These are phyloP conservation scores for Colletes collaris DNA, from an alignment of 2,888 invertebrate genomes.

Conservation along the genomic window DNA sequence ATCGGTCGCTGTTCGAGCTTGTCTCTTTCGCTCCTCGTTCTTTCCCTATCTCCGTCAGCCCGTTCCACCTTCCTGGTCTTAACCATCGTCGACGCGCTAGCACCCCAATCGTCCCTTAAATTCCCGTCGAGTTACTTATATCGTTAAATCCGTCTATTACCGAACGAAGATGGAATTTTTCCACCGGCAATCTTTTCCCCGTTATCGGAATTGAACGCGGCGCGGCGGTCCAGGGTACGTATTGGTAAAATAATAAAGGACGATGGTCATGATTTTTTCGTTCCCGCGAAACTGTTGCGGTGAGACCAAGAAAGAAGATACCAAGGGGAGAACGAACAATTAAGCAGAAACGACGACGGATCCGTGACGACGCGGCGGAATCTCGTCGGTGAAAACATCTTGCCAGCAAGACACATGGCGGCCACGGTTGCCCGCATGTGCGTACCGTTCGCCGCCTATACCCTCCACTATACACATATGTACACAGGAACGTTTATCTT, in stretches of 20 bases:
- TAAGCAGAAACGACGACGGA: conserved; percentile 64
- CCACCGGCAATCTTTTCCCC: neutral
- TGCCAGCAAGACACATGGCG: conserved; percentile 60
- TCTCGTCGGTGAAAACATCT: conserved; percentile 76
- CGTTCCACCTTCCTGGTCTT: conserved; percentile 23
- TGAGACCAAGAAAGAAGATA: conserved; percentile 51
- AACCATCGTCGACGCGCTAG: conserved; percentile 47
- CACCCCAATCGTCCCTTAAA: conserved; percentile 62
- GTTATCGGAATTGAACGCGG: conserved; percentile 8
- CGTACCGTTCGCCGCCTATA: conserved; percentile 18
- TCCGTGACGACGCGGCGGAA: conserved; percentile 59
- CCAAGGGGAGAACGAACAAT: conserved; percentile 70
- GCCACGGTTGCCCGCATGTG: conserved; percentile 53
- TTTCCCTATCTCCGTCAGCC: conserved; percentile 21
- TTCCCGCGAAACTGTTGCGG: too few species aligned
- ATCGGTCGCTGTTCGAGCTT: conserved; percentile 40
- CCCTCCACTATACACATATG: conserved; percentile 35
- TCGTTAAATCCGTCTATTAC: conserved; percentile 60
- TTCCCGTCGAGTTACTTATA: conserved; percentile 62
- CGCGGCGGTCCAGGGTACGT: neutral
- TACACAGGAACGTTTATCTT: conserved; percentile 69
- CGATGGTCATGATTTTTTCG: neutral
- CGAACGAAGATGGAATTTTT: conserved; percentile 48
- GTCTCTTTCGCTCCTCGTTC: conserved; percentile 44
- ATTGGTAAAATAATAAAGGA: conserved; percentile 32